These are phyloP conservation scores for Drosophila kohkoa DNA, from an alignment of 1,140 invertebrate species.

Conservation along the genomic window DNA sequence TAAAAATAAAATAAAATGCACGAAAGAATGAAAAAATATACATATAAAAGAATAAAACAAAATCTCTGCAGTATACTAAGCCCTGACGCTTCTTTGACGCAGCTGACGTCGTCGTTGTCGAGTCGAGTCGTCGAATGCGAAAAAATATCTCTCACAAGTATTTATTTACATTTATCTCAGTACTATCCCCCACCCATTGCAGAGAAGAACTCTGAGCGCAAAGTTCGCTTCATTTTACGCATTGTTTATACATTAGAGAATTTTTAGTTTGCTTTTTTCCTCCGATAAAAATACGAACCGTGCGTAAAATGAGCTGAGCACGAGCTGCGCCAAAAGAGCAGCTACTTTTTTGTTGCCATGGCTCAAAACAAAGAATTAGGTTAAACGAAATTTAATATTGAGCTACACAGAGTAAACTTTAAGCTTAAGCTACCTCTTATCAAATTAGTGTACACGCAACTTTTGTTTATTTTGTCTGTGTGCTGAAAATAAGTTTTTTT, in stretches of 20 bases:
- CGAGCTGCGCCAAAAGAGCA: slow-evolving; percentile 12
- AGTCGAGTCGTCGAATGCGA: not conserved
- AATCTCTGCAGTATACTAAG: slow-evolving; percentile 25
- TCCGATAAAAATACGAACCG: slow-evolving; percentile 8
- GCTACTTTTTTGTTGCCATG: slow-evolving; percentile 14
- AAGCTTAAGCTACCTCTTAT: not conserved
- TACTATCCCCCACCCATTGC: not conserved
- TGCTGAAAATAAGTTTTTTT: too few relatives aligned
- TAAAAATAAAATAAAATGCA: slow-evolving; percentile 21
- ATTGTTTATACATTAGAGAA: slow-evolving; percentile 32
- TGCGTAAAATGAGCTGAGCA: slow-evolving; percentile 26
- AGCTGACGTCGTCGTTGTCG: slow-evolving; percentile 12
- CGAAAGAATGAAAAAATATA: not conserved
- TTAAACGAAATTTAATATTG: slow-evolving; percentile 8
- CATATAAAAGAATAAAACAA: slow-evolving; percentile 7
- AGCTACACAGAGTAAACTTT: not conserved
- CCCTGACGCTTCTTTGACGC: slow-evolving; percentile 4
- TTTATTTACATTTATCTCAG: slow-evolving; percentile 40
- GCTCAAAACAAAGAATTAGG: not conserved
- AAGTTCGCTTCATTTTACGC: slow-evolving; percentile 34
- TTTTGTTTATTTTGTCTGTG: too few relatives aligned
- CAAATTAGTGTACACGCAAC: not conserved
- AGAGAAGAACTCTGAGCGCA: not conserved
- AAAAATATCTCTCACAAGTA: slow-evolving; percentile 20
- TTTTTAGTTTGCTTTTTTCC: slow-evolving; percentile 18